These are phyloP conservation scores for Limanda limanda DNA, from an alignment of 2,113 vertebrate species.

Conservation along the genomic window DNA sequence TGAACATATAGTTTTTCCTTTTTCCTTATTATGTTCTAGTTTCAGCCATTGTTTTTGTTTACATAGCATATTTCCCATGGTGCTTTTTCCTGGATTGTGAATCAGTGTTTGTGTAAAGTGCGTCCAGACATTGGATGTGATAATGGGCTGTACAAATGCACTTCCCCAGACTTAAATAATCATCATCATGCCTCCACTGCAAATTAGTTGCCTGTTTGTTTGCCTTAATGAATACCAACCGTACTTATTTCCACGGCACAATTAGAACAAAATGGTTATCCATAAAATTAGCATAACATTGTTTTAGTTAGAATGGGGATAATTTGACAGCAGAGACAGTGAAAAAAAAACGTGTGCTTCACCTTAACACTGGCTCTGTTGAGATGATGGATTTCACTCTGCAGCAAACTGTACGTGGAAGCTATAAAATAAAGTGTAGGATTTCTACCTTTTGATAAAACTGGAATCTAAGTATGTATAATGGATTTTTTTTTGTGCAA, in stretches of 20 bases:
- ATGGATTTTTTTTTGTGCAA: neutral
- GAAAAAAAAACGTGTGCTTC: neutral
- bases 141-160: conserved; percentile 35
- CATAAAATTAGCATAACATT: conserved; percentile 40
- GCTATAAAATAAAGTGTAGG: neutral
- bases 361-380: neutral
- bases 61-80: neutral
- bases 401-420: neutral
- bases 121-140: conserved; percentile 10
- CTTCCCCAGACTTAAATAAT: conserved; percentile 26
- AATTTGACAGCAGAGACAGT: conserved; percentile 4
- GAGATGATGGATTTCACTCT: neutral
- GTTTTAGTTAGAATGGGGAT: neutral
- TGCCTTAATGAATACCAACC: conserved; percentile 38
- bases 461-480: neutral
- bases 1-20: neutral
- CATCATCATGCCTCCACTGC: conserved; percentile 23
- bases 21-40: neutral
- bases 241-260: conserved; percentile 15
- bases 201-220: conserved; percentile 34
- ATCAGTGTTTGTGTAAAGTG: neutral
- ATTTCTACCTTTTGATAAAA: neutral
- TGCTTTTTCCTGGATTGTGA: neutral
- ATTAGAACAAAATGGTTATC: conserved; percentile 47
- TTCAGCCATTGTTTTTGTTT: neutral